A percentile compares a stretch with the other conserved stretches of the same genome.
Evolutionary conservation across 53 echinoderm and acorn worm genomes (phyloP).

Genomic region (Henricia sp.): DNA sequence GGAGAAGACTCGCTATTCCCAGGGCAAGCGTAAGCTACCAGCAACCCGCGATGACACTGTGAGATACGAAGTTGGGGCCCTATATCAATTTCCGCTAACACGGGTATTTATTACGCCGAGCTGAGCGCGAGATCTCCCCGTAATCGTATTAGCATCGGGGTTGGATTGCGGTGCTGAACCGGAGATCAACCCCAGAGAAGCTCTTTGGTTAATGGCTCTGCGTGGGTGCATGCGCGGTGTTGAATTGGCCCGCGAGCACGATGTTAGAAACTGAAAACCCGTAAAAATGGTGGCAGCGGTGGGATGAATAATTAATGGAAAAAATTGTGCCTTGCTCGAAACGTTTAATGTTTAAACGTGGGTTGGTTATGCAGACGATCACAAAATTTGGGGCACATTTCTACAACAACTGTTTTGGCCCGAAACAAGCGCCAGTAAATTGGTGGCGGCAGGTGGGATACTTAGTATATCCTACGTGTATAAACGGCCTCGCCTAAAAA

Average conservation of each 20-base stretch:
- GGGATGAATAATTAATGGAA: constrained; percentile 33
- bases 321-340: not conserved
- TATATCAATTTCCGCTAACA: constrained; percentile 60
- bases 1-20: not conserved
- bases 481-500: no score
- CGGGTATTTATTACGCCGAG: constrained; percentile 53
- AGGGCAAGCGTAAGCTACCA: constrained; percentile 20
- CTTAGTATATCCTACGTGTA: no score
- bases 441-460: no score
- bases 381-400: no score
- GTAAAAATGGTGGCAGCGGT: constrained; percentile 32
- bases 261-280: constrained; percentile 8
- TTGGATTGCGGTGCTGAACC: not conserved
- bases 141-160: constrained; percentile 60
- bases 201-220: constrained; percentile 38
- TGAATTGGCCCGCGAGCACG: not conserved
- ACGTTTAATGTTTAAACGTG: no score
- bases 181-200: constrained; percentile 28
- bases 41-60: constrained; percentile 10
- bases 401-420: not conserved
- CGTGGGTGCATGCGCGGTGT: constrained; percentile 5
- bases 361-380: no score
- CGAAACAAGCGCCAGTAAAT: no score
- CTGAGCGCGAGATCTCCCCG: constrained; percentile 39
- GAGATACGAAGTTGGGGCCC: constrained; percentile 22